These are phyloP conservation scores for Leptodactylus fallax DNA, from an alignment of 2,797 vertebrate genomes.

Conservation along the genomic window DNA sequence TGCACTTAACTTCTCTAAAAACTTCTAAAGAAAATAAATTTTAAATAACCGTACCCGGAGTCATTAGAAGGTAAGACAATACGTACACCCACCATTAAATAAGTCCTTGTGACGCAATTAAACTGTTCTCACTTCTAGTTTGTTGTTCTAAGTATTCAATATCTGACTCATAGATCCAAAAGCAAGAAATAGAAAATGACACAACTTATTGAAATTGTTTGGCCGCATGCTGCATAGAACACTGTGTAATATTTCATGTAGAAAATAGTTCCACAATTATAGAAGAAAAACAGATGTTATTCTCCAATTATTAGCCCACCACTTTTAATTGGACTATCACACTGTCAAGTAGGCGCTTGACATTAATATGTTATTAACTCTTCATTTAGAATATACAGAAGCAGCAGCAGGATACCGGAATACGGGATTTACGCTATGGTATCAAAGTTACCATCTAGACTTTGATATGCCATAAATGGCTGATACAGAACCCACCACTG, in stretches of 20 bases:
- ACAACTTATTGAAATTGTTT: neutral
- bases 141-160: neutral
- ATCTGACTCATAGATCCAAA: slow-evolving; percentile 16
- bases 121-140: neutral
- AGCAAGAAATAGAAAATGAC: slow-evolving; percentile 14
- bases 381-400: no score
- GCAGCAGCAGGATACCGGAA: no score
- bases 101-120: neutral
- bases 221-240: neutral
- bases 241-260: neutral
- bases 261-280: neutral
- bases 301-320: neutral
- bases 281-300: neutral
- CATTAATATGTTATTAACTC: no score
- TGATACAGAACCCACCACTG: no score
- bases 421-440: no score
- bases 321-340: neutral
- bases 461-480: no score
- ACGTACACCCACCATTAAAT: neutral
- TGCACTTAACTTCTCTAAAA: neutral
- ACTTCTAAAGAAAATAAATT: neutral
- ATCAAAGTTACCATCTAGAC: no score
- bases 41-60: neutral
- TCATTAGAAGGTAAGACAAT: neutral
- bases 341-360: neutral